Conservation (phyloP, 2,113 vertebrate species). For the Cynopterus brachyotis region DNA sequence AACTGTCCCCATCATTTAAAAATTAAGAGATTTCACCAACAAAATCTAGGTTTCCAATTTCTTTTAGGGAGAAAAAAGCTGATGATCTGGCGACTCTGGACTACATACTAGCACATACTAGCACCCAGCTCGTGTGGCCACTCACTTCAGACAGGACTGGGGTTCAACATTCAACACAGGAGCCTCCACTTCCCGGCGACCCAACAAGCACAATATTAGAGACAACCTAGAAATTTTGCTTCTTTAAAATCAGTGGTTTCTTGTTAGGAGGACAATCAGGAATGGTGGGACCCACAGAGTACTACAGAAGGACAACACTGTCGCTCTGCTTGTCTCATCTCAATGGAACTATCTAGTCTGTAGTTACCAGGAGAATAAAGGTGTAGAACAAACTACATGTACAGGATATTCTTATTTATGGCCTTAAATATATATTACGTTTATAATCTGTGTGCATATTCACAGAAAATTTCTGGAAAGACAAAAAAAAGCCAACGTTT, state of each 20-base stretch:
- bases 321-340: neutral
- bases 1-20: neutral
- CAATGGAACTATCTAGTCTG: neutral
- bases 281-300: fast-evolving
- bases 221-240: neutral
- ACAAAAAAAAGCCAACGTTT: neutral
- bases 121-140: fast-evolving
- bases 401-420: neutral
- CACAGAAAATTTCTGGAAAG: neutral
- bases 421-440: neutral
- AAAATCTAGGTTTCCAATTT: neutral
- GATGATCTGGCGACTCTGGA: neutral
- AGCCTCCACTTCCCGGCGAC: neutral
- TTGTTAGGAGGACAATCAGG: neutral
- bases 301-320: neutral
- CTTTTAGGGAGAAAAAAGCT: neutral
- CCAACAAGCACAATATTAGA: neutral
- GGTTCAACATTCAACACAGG: neutral
- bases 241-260: neutral
- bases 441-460: neutral
- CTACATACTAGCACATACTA: too few species aligned
- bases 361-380: too few species aligned
- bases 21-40: neutral
- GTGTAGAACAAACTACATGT: fast-evolving
- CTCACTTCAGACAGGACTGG: too few species aligned